phyloP scores from a whole-genome alignment of 2,797 vertebrate species.

The Glyptemys insculpta region DNA sequence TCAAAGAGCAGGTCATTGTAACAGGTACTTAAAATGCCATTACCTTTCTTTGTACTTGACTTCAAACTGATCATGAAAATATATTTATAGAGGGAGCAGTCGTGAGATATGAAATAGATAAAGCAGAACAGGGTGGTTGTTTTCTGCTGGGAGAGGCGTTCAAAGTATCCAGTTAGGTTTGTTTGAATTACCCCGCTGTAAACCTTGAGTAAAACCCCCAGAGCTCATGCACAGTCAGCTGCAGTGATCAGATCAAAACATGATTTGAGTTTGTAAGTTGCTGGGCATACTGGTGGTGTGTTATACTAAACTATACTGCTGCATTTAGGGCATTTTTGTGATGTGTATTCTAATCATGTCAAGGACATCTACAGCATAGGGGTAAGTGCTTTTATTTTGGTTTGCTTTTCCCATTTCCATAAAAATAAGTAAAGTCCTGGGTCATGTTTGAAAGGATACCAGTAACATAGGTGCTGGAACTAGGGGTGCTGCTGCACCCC shows the following conservation, averaged over 20 bases:
- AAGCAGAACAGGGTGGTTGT: rapidly evolving
- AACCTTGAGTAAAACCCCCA: neutral
- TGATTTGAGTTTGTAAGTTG: neutral
- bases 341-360: neutral
- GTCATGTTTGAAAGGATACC: neutral
- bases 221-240: neutral
- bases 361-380: neutral
- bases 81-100: neutral
- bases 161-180: neutral
- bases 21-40: neutral
- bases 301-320: neutral
- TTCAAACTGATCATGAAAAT: rapidly evolving
- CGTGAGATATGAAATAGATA: rapidly evolving
- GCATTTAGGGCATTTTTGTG: neutral
- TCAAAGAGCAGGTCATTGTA: neutral
- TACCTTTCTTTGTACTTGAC: neutral
- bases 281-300: too few species aligned
- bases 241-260: neutral
- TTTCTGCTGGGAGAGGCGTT: neutral
- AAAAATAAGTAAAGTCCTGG: neutral
- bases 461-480: too few species aligned
- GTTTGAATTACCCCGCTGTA: neutral
- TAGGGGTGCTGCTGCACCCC: too few species aligned
- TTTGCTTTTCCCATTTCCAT: neutral
- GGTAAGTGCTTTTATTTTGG: neutral